Base-by-base conservation (phyloP, 1,140 invertebrate species). In the Drosophila insularis region DNA sequence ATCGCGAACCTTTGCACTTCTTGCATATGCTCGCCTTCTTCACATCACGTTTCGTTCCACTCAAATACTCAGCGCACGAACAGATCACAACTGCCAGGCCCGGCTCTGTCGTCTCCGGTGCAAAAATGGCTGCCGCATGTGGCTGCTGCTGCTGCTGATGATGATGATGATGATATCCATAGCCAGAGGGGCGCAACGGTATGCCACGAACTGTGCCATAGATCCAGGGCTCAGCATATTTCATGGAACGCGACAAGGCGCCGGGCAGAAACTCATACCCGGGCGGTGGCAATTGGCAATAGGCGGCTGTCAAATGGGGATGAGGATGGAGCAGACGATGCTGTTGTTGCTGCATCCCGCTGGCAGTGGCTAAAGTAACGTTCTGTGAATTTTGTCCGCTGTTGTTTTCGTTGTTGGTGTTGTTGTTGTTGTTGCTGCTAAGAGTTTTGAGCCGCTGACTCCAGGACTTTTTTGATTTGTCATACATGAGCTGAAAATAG, bases 161-260 rank as follows among this genome's bases (percentile, higher is more conserved):
- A 10, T 43, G 43, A 19, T 55, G 35, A 21, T 43, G 43, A 14
- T 70, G 77, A 7, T 81, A 89, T 10, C 74, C 81, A 21, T 74
- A 90, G n/a, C 43, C 17, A 21, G 91, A 84, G 62, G 94, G 93
- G 55, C 94, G 93, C 2, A 94, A 93, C 2, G 91, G 91, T 65
- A 92, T 89, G 10, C 91, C 91, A 71, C 95, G 92, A 1, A 96
- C 94, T 2, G 95, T 96, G 65, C 96, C 95, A 78, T 97, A 97
- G 1, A 97, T 93, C 96, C 96, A 97, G 32, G 95, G 95, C 74
- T 97, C 96, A 1, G 95, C 95, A 92, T 96, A 96, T 74, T 96
- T 95, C 96, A 97, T 97, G 85, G 95, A 96, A 90, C 95, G 95
- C 43, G 95, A 95, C 67, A 96, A 90, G 4, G 94, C 92, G 71